A percentile compares a stretch with the other conserved stretches of the same genome.
Evolutionary conservation across 2,797 vertebrate species (phyloP).

Genomic region (Lagodon rhomboides): DNA sequence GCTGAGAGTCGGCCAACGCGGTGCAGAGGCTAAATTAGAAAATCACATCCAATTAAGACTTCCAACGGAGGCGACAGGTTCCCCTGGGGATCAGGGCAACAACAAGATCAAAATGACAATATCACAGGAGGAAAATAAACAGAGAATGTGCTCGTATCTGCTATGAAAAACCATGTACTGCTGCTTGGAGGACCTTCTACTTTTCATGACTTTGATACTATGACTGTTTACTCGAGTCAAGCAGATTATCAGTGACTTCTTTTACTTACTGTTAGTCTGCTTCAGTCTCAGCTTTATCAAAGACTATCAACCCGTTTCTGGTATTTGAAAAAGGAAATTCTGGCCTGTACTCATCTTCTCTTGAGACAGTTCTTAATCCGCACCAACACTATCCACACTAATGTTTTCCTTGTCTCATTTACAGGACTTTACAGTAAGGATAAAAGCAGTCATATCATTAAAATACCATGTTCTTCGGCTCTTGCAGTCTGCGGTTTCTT

Average conservation of each 20-base stretch:
- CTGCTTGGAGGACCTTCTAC: not conserved
- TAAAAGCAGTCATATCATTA: not conserved
- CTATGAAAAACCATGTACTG: conserved; percentile 2
- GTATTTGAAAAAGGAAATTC: not conserved
- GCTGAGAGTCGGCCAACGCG: conserved; percentile 38
- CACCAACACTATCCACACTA: not conserved
- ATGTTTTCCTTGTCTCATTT: not conserved
- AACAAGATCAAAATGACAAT: conserved; percentile 38
- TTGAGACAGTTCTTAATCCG: not conserved
- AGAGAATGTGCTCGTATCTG: conserved; percentile 9
- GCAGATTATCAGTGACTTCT: not conserved
- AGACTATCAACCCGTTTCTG: conserved; percentile 7
- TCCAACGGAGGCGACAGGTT: conserved; percentile 31
- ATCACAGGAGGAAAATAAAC: conserved; percentile 27
- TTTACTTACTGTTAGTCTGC: conserved; percentile 5
- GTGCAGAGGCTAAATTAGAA: conserved; percentile 59
- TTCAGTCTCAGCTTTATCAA: conserved; percentile 10
- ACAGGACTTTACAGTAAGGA: not conserved
- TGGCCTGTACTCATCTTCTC: not conserved
- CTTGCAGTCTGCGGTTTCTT: not conserved
- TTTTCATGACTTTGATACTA: conserved; percentile 9
- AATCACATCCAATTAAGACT: conserved; percentile 72
- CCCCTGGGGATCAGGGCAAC: conserved; percentile 10
- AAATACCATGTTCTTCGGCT: not conserved
- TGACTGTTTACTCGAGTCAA: not conserved